These are phyloP conservation scores for Acipenser transmontanus DNA, from an alignment of 2,797 vertebrate species.

Conservation along the genomic window DNA sequence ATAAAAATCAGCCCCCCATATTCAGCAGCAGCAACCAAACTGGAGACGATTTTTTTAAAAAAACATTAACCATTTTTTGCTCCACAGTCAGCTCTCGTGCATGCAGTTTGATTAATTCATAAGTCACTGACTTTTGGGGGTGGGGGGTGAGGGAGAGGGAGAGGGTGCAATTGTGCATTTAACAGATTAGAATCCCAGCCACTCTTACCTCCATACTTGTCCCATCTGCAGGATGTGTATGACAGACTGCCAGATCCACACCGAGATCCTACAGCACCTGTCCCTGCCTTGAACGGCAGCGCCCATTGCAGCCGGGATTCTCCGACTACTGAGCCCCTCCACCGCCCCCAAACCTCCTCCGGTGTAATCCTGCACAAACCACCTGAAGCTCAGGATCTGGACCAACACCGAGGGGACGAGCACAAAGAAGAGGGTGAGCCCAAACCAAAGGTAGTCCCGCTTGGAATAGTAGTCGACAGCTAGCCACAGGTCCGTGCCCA, in stretches of 20 bases:
- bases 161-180: constrained; percentile 13
- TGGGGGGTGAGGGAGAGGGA: neutral
- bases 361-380: constrained; percentile 97
- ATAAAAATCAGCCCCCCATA: too few species aligned
- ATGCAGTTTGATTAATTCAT: constrained; percentile 51
- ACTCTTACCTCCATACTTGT: constrained; percentile 95
- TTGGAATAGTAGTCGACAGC: constrained; percentile 88
- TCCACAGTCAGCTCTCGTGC: constrained; percentile 9
- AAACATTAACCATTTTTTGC: too few species aligned
- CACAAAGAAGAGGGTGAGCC: constrained; percentile 92
- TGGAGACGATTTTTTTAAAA: too few species aligned
- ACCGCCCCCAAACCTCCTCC: constrained; percentile 89
- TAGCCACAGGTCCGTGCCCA: constrained; percentile 94
- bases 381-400: constrained; percentile 98
- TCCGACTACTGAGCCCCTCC: constrained; percentile 82
- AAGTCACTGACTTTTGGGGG: constrained; percentile 32
- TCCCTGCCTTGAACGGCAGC: constrained; percentile 65
- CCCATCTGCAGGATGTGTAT: constrained; percentile 97
- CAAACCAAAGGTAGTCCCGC: constrained; percentile 84
- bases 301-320: constrained; percentile 60
- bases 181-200: constrained; percentile 1
- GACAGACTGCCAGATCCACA: constrained; percentile 92
- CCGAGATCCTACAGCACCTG: constrained; percentile 82
- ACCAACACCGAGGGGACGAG: constrained; percentile 94
- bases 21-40: too few species aligned